phyloP scores from a whole-genome alignment of 2,888 invertebrate genomes.

The Calameuta filiformis region DNA sequence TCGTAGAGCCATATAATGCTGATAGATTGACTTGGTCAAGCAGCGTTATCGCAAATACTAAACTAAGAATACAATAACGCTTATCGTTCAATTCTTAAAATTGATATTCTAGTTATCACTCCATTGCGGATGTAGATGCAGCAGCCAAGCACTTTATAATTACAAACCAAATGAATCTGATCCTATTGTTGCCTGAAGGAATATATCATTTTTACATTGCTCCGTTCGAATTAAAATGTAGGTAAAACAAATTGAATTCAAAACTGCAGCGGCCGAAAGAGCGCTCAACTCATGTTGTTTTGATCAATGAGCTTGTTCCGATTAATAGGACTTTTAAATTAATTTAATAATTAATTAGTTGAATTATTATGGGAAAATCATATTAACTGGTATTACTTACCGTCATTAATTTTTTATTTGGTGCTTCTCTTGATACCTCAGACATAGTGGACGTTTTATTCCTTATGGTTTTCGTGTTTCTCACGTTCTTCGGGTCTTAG shows the following conservation, averaged over 20 bases:
- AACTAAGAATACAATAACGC: neutral
- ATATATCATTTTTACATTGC: neutral
- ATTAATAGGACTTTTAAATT: neutral
- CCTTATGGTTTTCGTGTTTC: neutral
- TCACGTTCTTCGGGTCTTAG: neutral
- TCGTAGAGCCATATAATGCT: neutral
- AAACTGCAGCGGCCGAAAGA: neutral
- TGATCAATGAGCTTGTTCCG: neutral
- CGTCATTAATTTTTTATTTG: constrained; percentile 52
- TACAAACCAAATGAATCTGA: neutral
- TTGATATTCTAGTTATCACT: too few relatives aligned
- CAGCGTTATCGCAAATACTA: neutral
- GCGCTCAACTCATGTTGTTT: neutral
- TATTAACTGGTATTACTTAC: constrained; percentile 32
- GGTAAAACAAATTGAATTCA: neutral
- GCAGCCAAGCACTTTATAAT: neutral
- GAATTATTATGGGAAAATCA: neutral
- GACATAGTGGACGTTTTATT: constrained; percentile 7
- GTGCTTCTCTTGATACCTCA: constrained; percentile 26
- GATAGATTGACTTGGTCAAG: neutral
- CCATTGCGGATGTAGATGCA: too few relatives aligned
- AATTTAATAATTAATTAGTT: neutral
- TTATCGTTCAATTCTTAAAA: neutral
- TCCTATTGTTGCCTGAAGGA: neutral
- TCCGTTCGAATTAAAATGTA: neutral